Percentiles rank a stretch among this genome's conserved stretches.
Evolutionary conservation across 2,888 invertebrate species (phyloP).

Genomic region (Laspeyria flexula): DNA sequence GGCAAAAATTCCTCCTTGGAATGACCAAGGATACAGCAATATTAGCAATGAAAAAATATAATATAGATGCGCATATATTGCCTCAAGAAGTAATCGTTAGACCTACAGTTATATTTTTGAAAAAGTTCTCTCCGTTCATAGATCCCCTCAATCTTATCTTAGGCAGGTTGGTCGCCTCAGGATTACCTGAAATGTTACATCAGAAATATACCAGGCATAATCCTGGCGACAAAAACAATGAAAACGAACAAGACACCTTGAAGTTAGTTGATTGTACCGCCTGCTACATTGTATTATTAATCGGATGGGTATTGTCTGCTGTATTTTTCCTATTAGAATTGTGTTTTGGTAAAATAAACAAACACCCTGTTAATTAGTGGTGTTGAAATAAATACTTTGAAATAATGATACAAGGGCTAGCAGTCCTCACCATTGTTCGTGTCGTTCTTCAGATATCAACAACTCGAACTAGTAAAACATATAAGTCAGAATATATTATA

Average conservation of each 20-base stretch:
- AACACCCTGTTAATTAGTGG: slow-evolving; percentile 12
- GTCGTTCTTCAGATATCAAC: too few relatives aligned
- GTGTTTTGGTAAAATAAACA: slow-evolving; percentile 37
- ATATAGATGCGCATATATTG: slow-evolving; percentile 56
- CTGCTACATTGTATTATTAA: slow-evolving; percentile 62
- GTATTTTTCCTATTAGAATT: slow-evolving; percentile 61
- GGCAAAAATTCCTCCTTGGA: slow-evolving; percentile 64
- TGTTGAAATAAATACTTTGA: background rate
- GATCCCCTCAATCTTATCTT: slow-evolving; percentile 57
- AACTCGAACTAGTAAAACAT: too few relatives aligned
- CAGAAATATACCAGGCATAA: slow-evolving; percentile 45
- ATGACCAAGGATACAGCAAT: slow-evolving; percentile 59
- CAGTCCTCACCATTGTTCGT: too few relatives aligned
- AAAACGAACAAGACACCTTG: slow-evolving; percentile 49
- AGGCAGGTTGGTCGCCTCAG: slow-evolving; percentile 58
- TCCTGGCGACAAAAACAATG: slow-evolving; percentile 1
- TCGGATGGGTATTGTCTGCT: slow-evolving; percentile 61
- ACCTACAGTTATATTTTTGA: slow-evolving; percentile 68
- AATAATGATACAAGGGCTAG: background rate
- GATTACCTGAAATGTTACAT: slow-evolving; percentile 61
- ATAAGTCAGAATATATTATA: too few relatives aligned
- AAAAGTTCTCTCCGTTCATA: slow-evolving; percentile 67
- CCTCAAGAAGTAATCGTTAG: slow-evolving; percentile 54
- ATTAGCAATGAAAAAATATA: slow-evolving; percentile 46
- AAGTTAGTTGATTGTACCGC: slow-evolving; percentile 65